Conservation (phyloP, 2,113 vertebrate species). For the Daphoenositta chrysoptera region DNA sequence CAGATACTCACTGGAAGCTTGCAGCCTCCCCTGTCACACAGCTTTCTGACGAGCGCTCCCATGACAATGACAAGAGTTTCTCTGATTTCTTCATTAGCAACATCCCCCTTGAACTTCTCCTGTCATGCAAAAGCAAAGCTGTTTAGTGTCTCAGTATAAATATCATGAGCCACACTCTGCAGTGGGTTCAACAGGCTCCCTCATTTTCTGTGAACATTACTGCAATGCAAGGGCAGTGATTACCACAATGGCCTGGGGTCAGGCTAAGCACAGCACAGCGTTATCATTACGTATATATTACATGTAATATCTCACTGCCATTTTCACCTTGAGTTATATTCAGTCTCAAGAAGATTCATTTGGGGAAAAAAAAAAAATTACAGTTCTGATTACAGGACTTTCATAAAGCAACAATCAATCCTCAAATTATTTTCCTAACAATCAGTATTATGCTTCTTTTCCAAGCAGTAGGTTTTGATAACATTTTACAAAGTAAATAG, state of each 20-base stretch:
- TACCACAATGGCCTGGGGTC: background rate
- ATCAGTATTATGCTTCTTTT: background rate
- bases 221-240: background rate
- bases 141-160: background rate
- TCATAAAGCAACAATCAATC: background rate
- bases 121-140: constrained; percentile 52
- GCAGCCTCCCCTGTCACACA: constrained; percentile 86
- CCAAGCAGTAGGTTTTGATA: background rate
- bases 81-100: constrained; percentile 85
- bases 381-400: background rate
- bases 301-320: background rate
- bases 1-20: constrained; percentile 83
- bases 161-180: background rate
- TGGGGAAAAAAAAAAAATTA: background rate
- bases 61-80: constrained; percentile 91
- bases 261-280: background rate
- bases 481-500: background rate
- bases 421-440: background rate
- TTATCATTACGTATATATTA: background rate
- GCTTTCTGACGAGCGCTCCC: constrained; percentile 86
- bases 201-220: background rate
- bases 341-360: background rate
- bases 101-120: constrained; percentile 83
- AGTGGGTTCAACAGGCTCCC: background rate
- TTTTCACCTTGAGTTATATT: background rate